Evolutionary conservation across 2,888 invertebrate genomes (phyloP).

Genomic region (Acleris holmiana): DNA sequence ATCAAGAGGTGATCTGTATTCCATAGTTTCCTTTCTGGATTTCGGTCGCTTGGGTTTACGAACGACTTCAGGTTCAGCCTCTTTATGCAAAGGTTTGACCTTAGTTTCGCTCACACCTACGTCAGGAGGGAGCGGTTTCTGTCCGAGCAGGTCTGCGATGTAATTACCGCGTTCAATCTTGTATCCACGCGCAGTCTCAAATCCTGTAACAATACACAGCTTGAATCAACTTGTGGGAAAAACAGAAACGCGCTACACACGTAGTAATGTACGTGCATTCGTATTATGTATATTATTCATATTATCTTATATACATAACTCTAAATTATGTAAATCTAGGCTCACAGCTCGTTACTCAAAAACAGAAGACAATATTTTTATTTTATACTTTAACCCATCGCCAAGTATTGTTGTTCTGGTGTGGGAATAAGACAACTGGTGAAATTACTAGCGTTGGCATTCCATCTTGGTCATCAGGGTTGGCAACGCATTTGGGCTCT

Average conservation of each 20-base stretch:
- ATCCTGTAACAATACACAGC: slow-evolving; percentile 74
- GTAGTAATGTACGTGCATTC: no score
- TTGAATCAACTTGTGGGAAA: neutral
- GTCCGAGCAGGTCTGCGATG: slow-evolving; percentile 66
- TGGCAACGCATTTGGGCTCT: no score
- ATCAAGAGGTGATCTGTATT: slow-evolving; percentile 46
- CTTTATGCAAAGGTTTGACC: slow-evolving; percentile 48
- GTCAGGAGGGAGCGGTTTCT: slow-evolving; percentile 51
- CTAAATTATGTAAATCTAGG: no score
- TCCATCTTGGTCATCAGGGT: no score
- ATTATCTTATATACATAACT: no score
- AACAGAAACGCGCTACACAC: neutral
- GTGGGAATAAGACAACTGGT: no score
- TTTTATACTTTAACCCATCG: no score
- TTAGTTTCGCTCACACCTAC: slow-evolving; percentile 47
- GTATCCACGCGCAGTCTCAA: slow-evolving; percentile 87
- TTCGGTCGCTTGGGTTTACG: neutral
- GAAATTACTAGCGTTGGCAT: no score
- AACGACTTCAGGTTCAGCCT: neutral
- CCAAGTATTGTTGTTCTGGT: no score
- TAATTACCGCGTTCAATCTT: slow-evolving; percentile 86
- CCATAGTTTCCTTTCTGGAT: slow-evolving; percentile 22
- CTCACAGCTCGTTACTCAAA: no score
- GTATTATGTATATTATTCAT: neutral
- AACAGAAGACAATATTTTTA: no score